Evolutionary conservation across 2,888 invertebrate genomes (phyloP).

Genomic region (Omphaloscelis lunosa): DNA sequence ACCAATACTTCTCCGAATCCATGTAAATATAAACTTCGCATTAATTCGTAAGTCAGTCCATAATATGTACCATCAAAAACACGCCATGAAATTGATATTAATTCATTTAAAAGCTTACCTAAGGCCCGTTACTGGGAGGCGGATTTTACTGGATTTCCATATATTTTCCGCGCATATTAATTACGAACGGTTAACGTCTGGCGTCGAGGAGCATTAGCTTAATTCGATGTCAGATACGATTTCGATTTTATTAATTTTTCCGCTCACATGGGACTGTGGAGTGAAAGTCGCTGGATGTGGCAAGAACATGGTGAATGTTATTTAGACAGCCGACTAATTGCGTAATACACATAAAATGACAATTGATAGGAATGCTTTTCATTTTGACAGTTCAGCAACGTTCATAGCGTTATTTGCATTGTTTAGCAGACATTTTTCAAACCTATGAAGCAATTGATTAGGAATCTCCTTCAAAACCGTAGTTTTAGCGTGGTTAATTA

Average conservation of each 20-base stretch:
- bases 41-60: constrained; percentile 34
- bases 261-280: constrained; percentile 67
- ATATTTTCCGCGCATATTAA: constrained; percentile 82
- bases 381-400: neutral
- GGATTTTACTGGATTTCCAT: constrained; percentile 75
- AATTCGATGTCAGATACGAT: constrained; percentile 81
- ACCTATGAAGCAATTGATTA: neutral
- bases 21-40: constrained; percentile 27
- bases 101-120: constrained; percentile 72
- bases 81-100: constrained; percentile 63
- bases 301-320: neutral
- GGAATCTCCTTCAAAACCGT: neutral
- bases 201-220: constrained; percentile 83
- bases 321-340: neutral
- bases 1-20: neutral
- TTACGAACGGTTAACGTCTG: constrained; percentile 80
- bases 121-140: constrained; percentile 50
- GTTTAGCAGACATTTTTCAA: neutral
- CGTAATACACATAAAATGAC: neutral
- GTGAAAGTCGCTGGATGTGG: constrained; percentile 60
- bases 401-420: neutral
- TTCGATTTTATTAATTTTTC: constrained; percentile 86
- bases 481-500: neutral
- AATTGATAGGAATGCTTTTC: neutral
- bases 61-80: constrained; percentile 53